Conservation (phyloP, 2,113 vertebrate species). For the Vimba vimba region DNA sequence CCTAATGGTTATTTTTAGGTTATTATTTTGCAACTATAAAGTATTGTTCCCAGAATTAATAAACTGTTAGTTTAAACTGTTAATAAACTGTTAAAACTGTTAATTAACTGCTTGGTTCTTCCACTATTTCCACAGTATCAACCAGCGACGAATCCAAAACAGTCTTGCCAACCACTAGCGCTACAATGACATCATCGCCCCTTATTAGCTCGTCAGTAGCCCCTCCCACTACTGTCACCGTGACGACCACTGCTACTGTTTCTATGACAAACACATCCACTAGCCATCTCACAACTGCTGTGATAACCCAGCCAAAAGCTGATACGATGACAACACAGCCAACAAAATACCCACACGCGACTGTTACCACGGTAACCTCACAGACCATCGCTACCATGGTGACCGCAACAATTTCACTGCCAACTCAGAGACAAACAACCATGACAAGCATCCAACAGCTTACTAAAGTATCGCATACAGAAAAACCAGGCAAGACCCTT, state of each 20-base stretch:
- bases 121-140: constrained; percentile 1
- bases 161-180: neutral
- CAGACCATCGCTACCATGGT: neutral
- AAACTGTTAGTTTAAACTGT: too few relatives aligned
- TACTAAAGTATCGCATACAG: constrained; percentile 26
- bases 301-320: neutral
- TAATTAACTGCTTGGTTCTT: neutral
- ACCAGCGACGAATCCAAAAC: neutral
- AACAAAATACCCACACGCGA: neutral
- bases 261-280: neutral
- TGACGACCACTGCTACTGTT: neutral
- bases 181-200: constrained; percentile 2
- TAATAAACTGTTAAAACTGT: too few relatives aligned
- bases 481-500: constrained; percentile 57
- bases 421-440: neutral
- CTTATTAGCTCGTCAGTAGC: constrained; percentile 6
- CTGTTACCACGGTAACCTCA: constrained; percentile 1
- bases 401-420: neutral
- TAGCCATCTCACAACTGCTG: constrained; percentile 22
- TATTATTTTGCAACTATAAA: too few relatives aligned
- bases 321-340: neutral
- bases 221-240: neutral
- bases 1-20: too few relatives aligned
- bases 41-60: too few relatives aligned
- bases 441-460: constrained; percentile 13